A percentile compares a stretch with the other conserved stretches of the same genome.
Conservation (phyloP, 2,113 vertebrate genomes). For the Chaetodon auriga region DNA sequence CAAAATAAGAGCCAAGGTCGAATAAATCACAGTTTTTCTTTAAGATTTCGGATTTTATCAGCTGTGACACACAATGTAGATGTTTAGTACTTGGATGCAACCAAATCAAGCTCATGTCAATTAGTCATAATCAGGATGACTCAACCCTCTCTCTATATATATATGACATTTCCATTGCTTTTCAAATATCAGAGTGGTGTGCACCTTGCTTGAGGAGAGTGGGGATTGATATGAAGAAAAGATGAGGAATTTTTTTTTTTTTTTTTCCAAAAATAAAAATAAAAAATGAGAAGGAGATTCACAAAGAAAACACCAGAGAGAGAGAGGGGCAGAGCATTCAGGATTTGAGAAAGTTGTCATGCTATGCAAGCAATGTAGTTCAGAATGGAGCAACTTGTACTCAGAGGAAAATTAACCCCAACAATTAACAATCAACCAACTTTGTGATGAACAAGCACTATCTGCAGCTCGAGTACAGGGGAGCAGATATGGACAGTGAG, state of each 20-base stretch:
- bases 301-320: neutral
- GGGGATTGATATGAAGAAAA: neutral
- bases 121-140: neutral
- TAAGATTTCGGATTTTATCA: neutral
- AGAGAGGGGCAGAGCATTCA: too few relatives aligned
- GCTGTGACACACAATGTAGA: neutral
- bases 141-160: too few relatives aligned
- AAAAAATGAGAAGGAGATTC: too few relatives aligned
- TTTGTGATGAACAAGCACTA: slow-evolving; percentile 57
- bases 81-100: too few relatives aligned
- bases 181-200: neutral
- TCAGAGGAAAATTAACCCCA: slow-evolving; percentile 19
- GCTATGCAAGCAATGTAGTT: slow-evolving; percentile 39
- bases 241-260: too few relatives aligned
- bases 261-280: too few relatives aligned
- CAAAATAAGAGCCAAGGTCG: neutral
- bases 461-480: slow-evolving; percentile 22
- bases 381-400: slow-evolving; percentile 37
- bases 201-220: neutral
- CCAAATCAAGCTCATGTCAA: too few relatives aligned
- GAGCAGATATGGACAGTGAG: neutral
- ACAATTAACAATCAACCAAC: slow-evolving; percentile 41
- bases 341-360: too few relatives aligned
- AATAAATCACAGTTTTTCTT: neutral
- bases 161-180: neutral